Conservation (phyloP, 53 echinoderm and acorn worm genomes). For the Glandiceps talaboti region DNA sequence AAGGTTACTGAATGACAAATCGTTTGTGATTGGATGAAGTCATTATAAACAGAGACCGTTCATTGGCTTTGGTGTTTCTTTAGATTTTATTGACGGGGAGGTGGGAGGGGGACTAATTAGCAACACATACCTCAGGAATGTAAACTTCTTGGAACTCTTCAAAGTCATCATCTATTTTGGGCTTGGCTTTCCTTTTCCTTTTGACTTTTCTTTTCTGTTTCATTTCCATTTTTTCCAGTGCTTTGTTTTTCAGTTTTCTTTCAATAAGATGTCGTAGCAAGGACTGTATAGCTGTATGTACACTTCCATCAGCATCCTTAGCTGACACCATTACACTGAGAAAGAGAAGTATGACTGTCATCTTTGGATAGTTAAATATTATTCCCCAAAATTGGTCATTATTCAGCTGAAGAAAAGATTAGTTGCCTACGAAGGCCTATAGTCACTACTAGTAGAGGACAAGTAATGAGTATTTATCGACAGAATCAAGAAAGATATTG, state of each 20-base stretch:
- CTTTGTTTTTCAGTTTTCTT: conserved; percentile 58
- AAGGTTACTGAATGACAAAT: too few species aligned
- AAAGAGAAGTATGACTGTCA: too few species aligned
- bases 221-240: conserved; percentile 69
- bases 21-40: neutral
- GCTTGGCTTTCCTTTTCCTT: conserved; percentile 26
- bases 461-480: too few species aligned
- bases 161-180: conserved; percentile 45
- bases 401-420: too few species aligned
- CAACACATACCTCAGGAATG: conserved; percentile 37
- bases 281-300: conserved; percentile 81
- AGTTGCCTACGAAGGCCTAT: too few species aligned
- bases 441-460: too few species aligned
- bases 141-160: conserved; percentile 52
- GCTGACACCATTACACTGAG: conserved; percentile 88
- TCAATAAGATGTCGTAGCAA: conserved; percentile 78
- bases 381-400: too few species aligned
- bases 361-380: too few species aligned
- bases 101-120: too few species aligned
- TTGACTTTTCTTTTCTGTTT: conserved; percentile 49
- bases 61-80: neutral
- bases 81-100: too few species aligned
- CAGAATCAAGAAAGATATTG: too few species aligned
- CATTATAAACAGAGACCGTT: too few species aligned
- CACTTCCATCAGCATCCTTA: conserved; percentile 75